Conservation (phyloP, 2,888 invertebrate genomes). For the Thumatha senex region DNA sequence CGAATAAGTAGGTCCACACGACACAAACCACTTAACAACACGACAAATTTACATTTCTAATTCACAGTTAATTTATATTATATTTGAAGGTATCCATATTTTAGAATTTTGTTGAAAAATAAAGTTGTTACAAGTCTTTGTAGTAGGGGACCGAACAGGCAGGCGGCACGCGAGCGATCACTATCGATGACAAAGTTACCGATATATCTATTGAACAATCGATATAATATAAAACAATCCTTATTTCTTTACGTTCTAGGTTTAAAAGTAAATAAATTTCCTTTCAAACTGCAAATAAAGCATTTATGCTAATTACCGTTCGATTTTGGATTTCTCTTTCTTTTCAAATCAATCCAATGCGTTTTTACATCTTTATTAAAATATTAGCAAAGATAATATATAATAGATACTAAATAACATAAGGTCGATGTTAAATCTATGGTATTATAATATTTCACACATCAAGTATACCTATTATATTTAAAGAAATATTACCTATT, state of each 20-base stretch:
- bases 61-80: constrained; percentile 65
- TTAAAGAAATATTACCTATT: no score
- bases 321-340: constrained; percentile 49
- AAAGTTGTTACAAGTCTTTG: constrained; percentile 65
- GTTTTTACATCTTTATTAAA: constrained; percentile 1
- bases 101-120: constrained; percentile 67
- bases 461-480: no score
- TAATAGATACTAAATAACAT: no score
- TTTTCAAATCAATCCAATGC: constrained; percentile 26
- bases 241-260: constrained; percentile 31
- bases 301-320: constrained; percentile 32
- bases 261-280: constrained; percentile 7
- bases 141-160: constrained; percentile 55
- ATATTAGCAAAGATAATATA: no score
- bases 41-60: constrained; percentile 69
- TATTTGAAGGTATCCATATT: constrained; percentile 53
- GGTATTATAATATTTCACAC: no score
- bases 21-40: constrained; percentile 50
- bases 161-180: constrained; percentile 69
- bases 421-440: no score
- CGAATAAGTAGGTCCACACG: constrained; percentile 32
- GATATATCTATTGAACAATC: constrained; percentile 48
- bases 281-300: constrained; percentile 20
- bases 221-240: constrained; percentile 38
- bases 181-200: constrained; percentile 63